These are phyloP conservation scores for Arbacia lixula DNA, from an alignment of 53 echinoderm and acorn worm species.

Conservation along the genomic window DNA sequence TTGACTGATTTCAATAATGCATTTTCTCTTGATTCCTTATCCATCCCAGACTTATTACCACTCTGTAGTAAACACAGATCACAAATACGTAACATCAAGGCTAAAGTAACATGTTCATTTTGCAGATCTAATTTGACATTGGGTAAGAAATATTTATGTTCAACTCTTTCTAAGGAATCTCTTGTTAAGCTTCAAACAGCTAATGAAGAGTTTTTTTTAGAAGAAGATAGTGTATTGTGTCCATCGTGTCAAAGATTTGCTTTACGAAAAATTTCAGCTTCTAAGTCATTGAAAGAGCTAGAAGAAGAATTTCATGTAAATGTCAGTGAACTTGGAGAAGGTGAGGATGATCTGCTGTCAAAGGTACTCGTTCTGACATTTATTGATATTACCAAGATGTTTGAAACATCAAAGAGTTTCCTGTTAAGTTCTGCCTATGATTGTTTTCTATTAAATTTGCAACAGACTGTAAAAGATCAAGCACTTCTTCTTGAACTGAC, in stretches of 20 bases:
- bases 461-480: slow-evolving; percentile 7
- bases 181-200: background rate
- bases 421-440: slow-evolving; percentile 26
- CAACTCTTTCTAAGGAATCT: background rate
- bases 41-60: background rate
- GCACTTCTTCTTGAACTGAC: background rate
- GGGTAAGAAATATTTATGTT: slow-evolving; percentile 23
- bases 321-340: background rate
- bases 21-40: background rate
- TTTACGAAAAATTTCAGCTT: background rate
- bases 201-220: slow-evolving; percentile 12
- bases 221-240: slow-evolving; percentile 15
- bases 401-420: slow-evolving; percentile 1
- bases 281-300: slow-evolving; percentile 13
- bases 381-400: background rate
- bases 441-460: background rate
- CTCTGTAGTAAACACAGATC: slow-evolving; percentile 9
- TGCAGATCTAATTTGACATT: background rate
- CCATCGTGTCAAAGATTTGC: slow-evolving; percentile 33
- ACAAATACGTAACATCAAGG: background rate
- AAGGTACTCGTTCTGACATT: slow-evolving; percentile 21
- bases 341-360: background rate
- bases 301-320: slow-evolving; percentile 12
- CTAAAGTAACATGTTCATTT: slow-evolving; percentile 1
- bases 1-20: slow-evolving; percentile 24